Base-by-base conservation (phyloP, 2,113 vertebrate species). In the Aptenodytes patagonicus region DNA sequence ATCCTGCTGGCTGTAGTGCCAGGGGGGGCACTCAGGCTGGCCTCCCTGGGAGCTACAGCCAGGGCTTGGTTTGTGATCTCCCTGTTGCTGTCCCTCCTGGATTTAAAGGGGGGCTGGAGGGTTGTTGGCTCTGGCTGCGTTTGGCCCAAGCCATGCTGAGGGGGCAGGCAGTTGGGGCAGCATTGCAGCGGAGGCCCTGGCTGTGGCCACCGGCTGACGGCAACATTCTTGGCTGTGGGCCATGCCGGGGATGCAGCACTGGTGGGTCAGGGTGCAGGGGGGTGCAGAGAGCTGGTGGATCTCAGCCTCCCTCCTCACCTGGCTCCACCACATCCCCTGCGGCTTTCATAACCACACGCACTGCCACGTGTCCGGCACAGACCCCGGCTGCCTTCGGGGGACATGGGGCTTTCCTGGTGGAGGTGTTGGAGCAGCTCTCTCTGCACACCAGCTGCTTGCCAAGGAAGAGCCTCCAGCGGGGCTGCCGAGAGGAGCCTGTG, bases 281-380 rank as follows among this genome's bases (percentile, higher is more conserved):
- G 15, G 10, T 55, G 54, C 40, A 58, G 26, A 47, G 22, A 42
- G 29, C 18, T 62, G 16, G 47, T 32, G 65, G 40, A 24, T 64
- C n/a, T 51, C 20, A 25, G n/a, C 24, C 46, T 83, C 42, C 34
- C 17, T 75, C 31, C 31, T 17, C 3, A 0, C 22, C 7, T 32
- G 46, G 29, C 17, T 85, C 40, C 16, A 73, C 8, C 26, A 18
- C 0, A 10, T 62, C 55, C 61, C 26, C 38, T 60, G 16, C 0
- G 6, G 62, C 55, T 75, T 70, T 82, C 60, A 7, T 47, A 55
- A 28, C 24, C 6, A 5, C 44, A 18, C 1, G 5, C 9, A 6
- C 22, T n/a, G 46, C 65, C n/a, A 47, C 0, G 6, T 24, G 52
- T 42, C 29, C 5, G 1, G 8, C 2, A 2, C n/a, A 42, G 47